These are phyloP conservation scores for Philotrypesis tridentata DNA, from an alignment of 1,140 invertebrate genomes.

Conservation along the genomic window DNA sequence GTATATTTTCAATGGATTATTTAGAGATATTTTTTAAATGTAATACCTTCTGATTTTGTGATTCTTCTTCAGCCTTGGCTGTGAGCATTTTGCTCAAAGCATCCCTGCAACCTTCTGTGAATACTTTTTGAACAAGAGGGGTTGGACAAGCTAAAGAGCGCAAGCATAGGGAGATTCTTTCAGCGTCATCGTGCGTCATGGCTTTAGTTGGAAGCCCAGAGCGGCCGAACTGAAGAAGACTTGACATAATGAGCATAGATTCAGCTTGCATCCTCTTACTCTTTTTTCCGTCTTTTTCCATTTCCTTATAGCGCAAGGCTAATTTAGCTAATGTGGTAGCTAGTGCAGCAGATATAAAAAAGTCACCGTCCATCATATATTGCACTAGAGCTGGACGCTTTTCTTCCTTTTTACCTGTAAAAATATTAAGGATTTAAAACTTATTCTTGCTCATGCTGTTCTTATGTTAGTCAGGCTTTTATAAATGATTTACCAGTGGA, in stretches of 20 bases:
- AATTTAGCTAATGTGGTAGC: constrained; percentile 94
- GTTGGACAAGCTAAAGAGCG: constrained; percentile 86
- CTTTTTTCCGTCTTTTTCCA: constrained; percentile 77
- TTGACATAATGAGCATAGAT: constrained; percentile 91
- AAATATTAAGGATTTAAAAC: constrained; percentile 35
- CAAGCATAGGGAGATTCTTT: constrained; percentile 90
- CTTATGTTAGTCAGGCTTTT: background rate
- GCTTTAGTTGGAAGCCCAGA: constrained; percentile 79
- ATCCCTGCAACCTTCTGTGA: constrained; percentile 84
- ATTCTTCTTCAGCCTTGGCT: constrained; percentile 86
- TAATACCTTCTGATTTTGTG: constrained; percentile 72
- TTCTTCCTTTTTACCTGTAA: constrained; percentile 77
- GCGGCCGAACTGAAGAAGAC: constrained; percentile 87
- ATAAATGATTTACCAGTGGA: constrained; percentile 54
- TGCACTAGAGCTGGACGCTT: constrained; percentile 87
- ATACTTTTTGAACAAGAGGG: constrained; percentile 83
- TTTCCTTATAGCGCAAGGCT: constrained; percentile 82
- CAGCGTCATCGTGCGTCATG: constrained; percentile 96
- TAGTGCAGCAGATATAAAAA: constrained; percentile 95
- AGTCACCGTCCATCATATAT: constrained; percentile 95
- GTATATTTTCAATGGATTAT: background rate
- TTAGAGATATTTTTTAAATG: background rate
- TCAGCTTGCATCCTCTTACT: constrained; percentile 85
- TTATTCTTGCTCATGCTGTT: background rate
- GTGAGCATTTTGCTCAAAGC: constrained; percentile 91